Conservation (phyloP, 2,888 invertebrate genomes). For the Epirrhoe tristata region DNA sequence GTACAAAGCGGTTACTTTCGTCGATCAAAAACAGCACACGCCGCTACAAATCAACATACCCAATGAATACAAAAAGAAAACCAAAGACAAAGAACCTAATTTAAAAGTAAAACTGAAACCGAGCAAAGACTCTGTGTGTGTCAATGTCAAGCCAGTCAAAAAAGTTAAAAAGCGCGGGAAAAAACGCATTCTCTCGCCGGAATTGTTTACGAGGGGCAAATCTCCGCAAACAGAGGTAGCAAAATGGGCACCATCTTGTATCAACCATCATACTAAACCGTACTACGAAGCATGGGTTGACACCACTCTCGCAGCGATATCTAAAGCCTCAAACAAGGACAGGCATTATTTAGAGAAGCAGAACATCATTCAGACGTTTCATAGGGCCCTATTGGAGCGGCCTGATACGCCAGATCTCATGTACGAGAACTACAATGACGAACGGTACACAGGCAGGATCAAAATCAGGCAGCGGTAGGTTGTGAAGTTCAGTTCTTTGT, state of each 20-base stretch:
- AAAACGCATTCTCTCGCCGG: constrained; percentile 28
- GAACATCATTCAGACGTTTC: constrained; percentile 49
- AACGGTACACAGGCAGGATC: constrained; percentile 66
- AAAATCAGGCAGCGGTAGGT: constrained; percentile 55
- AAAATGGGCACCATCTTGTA: constrained; percentile 65
- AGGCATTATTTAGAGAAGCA: constrained; percentile 49
- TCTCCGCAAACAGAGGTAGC: constrained; percentile 68
- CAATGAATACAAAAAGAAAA: constrained; percentile 37
- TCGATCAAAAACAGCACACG: constrained; percentile 50
- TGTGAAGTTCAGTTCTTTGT: not conserved
- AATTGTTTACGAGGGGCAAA: constrained; percentile 5
- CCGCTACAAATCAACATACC: constrained; percentile 61
- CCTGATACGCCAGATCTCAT: constrained; percentile 54
- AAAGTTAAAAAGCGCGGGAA: constrained; percentile 19
- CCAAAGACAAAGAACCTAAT: not conserved
- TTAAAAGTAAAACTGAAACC: constrained; percentile 16
- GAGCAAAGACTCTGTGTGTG: constrained; percentile 21
- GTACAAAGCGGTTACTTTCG: constrained; percentile 66
- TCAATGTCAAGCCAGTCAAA: constrained; percentile 20
- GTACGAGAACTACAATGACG: constrained; percentile 58
- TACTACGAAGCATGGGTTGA: constrained; percentile 78
- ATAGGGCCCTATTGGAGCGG: constrained; percentile 48
- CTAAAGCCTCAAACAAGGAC: constrained; percentile 54
- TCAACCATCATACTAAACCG: constrained; percentile 61
- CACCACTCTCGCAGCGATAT: constrained; percentile 64